Evolutionary conservation across 2,888 invertebrate species (phyloP), one percentile per base, ranked within the genome.

Genomic region (Netelia virgata): DNA sequence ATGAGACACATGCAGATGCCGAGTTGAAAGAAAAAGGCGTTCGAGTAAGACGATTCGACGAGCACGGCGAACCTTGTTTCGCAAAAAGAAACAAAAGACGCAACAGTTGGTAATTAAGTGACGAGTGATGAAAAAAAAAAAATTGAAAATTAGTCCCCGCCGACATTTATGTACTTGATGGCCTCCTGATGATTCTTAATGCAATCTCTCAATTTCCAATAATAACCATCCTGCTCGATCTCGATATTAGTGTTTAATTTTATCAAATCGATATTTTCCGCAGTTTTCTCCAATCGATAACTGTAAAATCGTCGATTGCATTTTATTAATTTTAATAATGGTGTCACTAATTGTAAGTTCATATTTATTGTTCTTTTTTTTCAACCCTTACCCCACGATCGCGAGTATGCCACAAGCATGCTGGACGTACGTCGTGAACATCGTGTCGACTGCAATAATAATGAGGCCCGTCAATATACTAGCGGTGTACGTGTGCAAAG

Each of bases 401-500:
- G 57, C 16, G 8, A 57, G 18, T 9, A 70, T 16, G 16, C 69
- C 69, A 23, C 47, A 70, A 11, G 36, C 69, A 36, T 70, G 69
- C 28, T 70, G 55, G 16, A 70, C 69, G 16, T 36, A 28, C 16
- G 50, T 23, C 3, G 50, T 55, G 55, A 70, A 70, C 36, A 55
- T 36, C 9, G 14, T 20, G 16, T 70, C 69, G 28, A 55, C 16
- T 3, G 69, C 53, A 16, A 70, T 28, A 55, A 70, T n/a, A 16
- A 70, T 36, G 36, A 55, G 28, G 55, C 14, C 16, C 9, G 28
- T 36, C 55, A 70, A 55, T 6, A 57, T 28, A 10, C 11, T n/a
- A 70, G 81, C 78, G 18, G 23, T 70, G 36, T 10, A 70, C 69
- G 55, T 28, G 55, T 55, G 53, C 36, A 23, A n/a, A 10, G 47